A percentile compares a stretch with the other conserved stretches of the same genome.
Evolutionary conservation across 2,888 invertebrate genomes (phyloP).

Genomic region (Andricus quercusramuli): DNA sequence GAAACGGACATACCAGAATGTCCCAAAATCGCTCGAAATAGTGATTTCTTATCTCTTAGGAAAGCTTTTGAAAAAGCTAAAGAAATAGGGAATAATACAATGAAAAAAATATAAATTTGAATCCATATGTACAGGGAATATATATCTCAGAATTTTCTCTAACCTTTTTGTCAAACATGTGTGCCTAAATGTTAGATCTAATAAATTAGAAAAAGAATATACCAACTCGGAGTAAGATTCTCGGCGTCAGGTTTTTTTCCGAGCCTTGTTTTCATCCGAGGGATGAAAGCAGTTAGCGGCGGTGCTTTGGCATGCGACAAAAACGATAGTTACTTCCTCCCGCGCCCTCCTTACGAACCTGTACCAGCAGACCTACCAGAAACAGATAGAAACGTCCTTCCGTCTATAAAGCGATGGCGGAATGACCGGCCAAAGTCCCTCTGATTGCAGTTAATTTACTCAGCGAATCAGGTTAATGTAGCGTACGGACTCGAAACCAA

Average conservation of each 20-base stretch:
- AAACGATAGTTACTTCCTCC: conserved; percentile 43
- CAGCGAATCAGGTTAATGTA: conserved; percentile 78
- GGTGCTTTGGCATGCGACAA: conserved; percentile 42
- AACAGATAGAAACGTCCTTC: conserved; percentile 45
- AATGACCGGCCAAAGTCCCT: conserved; percentile 58
- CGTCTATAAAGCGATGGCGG: conserved; percentile 45
- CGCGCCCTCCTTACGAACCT: neutral
- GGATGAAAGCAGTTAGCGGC: conserved; percentile 35
- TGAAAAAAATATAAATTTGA: neutral
- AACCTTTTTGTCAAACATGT: neutral
- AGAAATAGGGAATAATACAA: neutral
- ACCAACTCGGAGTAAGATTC: conserved; percentile 10
- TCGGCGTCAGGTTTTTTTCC: conserved; percentile 23
- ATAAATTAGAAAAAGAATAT: conserved; percentile 4
- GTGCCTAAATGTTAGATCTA: neutral
- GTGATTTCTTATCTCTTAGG: neutral
- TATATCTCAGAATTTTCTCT: neutral
- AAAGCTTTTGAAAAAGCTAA: neutral
- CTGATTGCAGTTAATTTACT: conserved; percentile 78
- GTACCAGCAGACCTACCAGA: conserved; percentile 11
- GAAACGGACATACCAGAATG: conserved; percentile 6
- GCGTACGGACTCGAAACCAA: conserved; percentile 68
- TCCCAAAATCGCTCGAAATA: neutral
- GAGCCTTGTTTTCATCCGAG: conserved; percentile 18
- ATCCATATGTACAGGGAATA: no score